Conservation (phyloP, 2,113 vertebrate genomes). For the Corynorhinus townsendii region DNA sequence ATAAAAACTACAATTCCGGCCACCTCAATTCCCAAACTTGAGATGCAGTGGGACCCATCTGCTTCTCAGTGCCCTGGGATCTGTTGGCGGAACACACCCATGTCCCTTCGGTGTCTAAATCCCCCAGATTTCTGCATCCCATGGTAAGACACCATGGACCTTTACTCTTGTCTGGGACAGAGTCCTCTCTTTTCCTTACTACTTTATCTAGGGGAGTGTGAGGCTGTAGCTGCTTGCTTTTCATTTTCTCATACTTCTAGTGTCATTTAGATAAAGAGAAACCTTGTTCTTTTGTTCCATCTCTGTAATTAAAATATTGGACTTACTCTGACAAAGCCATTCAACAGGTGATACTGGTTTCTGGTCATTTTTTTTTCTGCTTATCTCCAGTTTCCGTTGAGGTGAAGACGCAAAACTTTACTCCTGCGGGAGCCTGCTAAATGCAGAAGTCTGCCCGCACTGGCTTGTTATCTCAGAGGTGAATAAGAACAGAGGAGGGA, state of each 20-base stretch:
- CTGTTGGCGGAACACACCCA: neutral
- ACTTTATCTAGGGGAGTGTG: no score
- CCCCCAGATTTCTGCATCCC: neutral
- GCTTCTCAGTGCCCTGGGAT: neutral
- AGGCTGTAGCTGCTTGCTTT: neutral
- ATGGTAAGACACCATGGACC: neutral
- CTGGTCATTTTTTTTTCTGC: neutral
- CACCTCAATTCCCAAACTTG: neutral
- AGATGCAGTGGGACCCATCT: neutral
- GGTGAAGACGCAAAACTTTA: neutral
- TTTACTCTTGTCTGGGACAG: neutral
- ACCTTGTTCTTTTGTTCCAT: neutral
- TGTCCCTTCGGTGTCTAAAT: accelerated
- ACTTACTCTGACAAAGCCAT: neutral
- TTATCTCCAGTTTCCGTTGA: neutral
- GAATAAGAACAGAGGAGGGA: slow-evolving; percentile 41
- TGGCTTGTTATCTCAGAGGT: slow-evolving; percentile 54
- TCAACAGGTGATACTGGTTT: neutral
- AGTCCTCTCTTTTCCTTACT: neutral
- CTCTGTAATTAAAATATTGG: neutral
- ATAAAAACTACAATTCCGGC: neutral
- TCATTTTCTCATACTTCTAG: neutral
- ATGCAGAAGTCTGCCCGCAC: neutral
- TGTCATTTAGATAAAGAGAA: neutral
- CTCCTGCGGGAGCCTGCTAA: neutral